These are phyloP conservation scores for Pristionchus japonicus DNA, from an alignment of 2,888 invertebrate species.

Conservation along the genomic window DNA sequence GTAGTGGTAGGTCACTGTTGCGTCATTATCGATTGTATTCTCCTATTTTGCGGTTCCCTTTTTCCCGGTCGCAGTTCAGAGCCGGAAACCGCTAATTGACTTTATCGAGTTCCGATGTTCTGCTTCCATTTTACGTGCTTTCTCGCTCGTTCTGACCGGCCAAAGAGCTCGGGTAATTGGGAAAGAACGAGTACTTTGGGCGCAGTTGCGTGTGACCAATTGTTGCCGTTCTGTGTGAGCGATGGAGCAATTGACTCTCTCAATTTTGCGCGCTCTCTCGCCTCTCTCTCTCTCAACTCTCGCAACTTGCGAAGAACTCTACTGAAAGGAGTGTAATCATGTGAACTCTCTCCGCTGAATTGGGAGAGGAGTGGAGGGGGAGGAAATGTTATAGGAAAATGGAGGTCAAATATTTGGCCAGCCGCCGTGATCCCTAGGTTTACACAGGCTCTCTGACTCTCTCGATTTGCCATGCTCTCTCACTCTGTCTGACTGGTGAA, in stretches of 20 bases:
- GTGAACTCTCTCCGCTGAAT: conserved; percentile 24
- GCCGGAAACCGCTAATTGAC: neutral
- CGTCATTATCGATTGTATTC: neutral
- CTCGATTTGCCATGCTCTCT: neutral
- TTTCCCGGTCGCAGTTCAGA: too few relatives aligned
- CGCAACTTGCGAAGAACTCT: neutral
- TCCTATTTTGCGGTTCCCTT: too few relatives aligned
- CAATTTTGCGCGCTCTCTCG: neutral
- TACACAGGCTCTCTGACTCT: neutral
- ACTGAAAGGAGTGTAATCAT: conserved; percentile 6
- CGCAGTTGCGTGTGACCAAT: neutral
- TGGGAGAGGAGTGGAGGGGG: neutral
- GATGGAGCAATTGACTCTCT: neutral
- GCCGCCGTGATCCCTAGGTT: neutral
- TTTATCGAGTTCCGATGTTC: neutral
- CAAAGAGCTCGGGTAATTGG: too few relatives aligned
- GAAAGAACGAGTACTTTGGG: neutral
- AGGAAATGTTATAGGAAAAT: conserved; percentile 39
- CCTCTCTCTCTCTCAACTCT: neutral
- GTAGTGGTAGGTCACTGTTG: neutral
- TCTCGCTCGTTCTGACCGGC: neutral
- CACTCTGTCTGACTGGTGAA: neutral
- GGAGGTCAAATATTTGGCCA: conserved; percentile 38
- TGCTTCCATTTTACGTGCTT: neutral
- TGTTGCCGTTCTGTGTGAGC: neutral